phyloP scores from a whole-genome alignment of 2,888 invertebrate genomes.

The Nephrocerus scutellatus region DNA sequence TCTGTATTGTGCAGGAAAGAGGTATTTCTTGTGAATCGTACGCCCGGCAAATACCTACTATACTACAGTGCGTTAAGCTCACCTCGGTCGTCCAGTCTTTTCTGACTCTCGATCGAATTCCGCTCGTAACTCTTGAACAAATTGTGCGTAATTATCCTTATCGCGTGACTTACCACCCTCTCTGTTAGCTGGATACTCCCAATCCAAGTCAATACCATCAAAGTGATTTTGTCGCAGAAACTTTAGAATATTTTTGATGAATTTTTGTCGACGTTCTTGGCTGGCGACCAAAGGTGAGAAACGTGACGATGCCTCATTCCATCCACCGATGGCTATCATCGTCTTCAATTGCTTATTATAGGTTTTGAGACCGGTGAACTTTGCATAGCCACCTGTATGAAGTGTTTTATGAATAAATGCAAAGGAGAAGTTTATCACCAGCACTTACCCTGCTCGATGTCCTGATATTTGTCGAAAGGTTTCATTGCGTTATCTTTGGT shows the following conservation, averaged over 20 bases:
- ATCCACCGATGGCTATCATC: constrained; percentile 82
- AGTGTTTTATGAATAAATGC: too few species aligned
- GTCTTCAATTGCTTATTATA: constrained; percentile 89
- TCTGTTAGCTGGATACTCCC: constrained; percentile 56
- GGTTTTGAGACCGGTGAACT: constrained; percentile 86
- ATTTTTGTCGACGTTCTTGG: constrained; percentile 66
- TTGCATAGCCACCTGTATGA: constrained; percentile 77
- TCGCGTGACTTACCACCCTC: constrained; percentile 72
- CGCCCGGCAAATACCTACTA: too few species aligned
- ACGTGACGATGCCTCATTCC: constrained; percentile 84
- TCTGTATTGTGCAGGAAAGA: too few species aligned
- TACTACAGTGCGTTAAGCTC: background rate
- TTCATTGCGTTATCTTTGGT: constrained; percentile 85
- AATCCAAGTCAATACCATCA: constrained; percentile 87
- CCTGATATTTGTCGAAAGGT: constrained; percentile 92
- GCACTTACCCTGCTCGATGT: constrained; percentile 79
- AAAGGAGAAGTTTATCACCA: too few species aligned
- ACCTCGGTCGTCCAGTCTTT: constrained; percentile 68
- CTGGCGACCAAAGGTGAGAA: constrained; percentile 87
- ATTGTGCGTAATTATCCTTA: constrained; percentile 76
- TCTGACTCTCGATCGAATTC: constrained; percentile 82
- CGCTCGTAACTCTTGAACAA: constrained; percentile 81
- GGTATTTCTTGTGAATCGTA: too few species aligned
- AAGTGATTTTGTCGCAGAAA: constrained; percentile 88
- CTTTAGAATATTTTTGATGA: constrained; percentile 76